Conservation (phyloP, 64 coral and sea anemone species). For the Platygyra sinensis region DNA sequence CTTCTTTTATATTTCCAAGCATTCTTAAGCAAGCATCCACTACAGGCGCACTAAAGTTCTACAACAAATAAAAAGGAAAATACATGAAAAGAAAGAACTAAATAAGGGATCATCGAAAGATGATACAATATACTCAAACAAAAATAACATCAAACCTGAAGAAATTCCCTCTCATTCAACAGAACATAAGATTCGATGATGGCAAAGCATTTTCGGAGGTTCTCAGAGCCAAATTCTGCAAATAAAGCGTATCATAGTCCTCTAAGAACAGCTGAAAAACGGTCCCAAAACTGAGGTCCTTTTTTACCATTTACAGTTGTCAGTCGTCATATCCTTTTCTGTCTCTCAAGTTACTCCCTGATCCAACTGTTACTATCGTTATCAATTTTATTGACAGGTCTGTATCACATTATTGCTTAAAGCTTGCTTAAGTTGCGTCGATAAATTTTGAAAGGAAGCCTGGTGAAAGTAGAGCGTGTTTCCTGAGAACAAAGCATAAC, state of each 20-base stretch:
- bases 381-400: too few relatives aligned
- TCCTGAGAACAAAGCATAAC: too few relatives aligned
- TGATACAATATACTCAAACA: background rate
- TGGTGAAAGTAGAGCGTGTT: too few relatives aligned
- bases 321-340: too few relatives aligned
- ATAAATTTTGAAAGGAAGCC: too few relatives aligned
- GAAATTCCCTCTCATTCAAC: constrained; percentile 72
- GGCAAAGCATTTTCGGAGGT: constrained; percentile 86
- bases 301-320: too few relatives aligned
- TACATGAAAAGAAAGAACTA: background rate
- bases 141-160: constrained; percentile 62
- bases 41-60: constrained; percentile 70
- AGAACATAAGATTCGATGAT: constrained; percentile 92
- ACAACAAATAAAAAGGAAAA: background rate
- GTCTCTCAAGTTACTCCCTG: too few relatives aligned
- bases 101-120: background rate
- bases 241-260: background rate
- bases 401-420: too few relatives aligned
- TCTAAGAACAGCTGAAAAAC: too few relatives aligned
- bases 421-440: too few relatives aligned
- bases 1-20: constrained; percentile 89
- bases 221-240: constrained; percentile 89
- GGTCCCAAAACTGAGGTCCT: too few relatives aligned
- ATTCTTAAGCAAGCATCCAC: constrained; percentile 65
- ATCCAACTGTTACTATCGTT: too few relatives aligned